A percentile compares a stretch with the other conserved stretches of the same genome.
phyloP scores from a whole-genome alignment of 2,888 invertebrate genomes.

The Rotaria magnacalcarata region DNA sequence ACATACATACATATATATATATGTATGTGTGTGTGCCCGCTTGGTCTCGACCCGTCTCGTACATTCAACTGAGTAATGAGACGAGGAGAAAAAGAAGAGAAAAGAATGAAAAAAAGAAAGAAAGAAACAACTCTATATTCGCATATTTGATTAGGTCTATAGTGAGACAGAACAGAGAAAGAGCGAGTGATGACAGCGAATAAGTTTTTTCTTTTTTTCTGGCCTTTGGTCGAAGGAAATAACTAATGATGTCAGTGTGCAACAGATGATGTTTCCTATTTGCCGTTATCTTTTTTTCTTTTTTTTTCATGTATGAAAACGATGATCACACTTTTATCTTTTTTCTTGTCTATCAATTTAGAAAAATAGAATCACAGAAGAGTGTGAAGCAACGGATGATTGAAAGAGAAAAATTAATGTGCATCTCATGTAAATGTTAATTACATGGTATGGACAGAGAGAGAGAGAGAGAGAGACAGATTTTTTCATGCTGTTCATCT shows the following conservation, averaged over 20 bases:
- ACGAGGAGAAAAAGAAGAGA: not conserved
- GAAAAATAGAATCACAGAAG: not conserved
- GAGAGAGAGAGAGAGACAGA: not conserved
- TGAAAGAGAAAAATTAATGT: not conserved
- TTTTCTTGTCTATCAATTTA: not conserved
- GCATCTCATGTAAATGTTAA: constrained; percentile 2
- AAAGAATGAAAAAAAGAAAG: not conserved
- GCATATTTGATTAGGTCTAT: not conserved
- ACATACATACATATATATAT: not conserved
- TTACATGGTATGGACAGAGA: not conserved
- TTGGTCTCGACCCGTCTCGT: not conserved
- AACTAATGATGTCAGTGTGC: not conserved
- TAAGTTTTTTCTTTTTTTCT: not conserved
- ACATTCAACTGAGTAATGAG: not conserved
- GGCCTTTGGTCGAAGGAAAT: constrained; percentile 18
- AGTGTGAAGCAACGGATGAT: not conserved
- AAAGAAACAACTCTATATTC: not conserved
- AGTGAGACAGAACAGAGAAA: constrained; percentile 5
- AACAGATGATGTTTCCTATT: constrained; percentile 14
- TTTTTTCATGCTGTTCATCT: not conserved
- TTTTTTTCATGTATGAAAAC: not conserved
- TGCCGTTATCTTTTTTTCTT: not conserved
- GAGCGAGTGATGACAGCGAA: constrained; percentile 3
- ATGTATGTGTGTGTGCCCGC: not conserved
- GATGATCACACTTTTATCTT: constrained; percentile 13